Evolutionary conservation across 2,888 invertebrate species (phyloP), one percentile per base, ranked within the genome.

Genomic region (Platypus cylindrus): DNA sequence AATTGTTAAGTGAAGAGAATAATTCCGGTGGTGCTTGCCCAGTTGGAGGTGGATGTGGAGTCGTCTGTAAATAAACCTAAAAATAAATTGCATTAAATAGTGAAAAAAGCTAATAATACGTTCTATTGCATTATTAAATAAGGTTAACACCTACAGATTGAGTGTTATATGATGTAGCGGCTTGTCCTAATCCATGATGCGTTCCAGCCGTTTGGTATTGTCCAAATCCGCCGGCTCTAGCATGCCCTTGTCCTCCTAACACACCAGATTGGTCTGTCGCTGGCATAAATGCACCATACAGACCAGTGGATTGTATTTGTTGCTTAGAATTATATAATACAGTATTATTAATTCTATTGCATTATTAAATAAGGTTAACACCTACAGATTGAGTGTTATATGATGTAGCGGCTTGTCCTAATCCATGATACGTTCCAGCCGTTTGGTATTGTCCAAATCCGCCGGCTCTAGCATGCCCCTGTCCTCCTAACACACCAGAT

Each of bases 271-370:
- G 58, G 47, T 74, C 75, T 38, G 76, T 59, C 52, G 78, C 78
- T 11, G 40, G 43, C 13, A 43, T 7, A 69, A 89, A 89, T 47
- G 87, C 75, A 49, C 83, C 84, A 59, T 87, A 90, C 24, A 86
- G 67, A 32, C 83, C 56, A 72, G 55, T 81, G 8, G 50, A 77
- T 54, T 78, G 83, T 49, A 80, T 61, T 46, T 69, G 72, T 54
- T 77, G 76, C 27, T 83, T 77, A 17, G 84, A 80, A 58, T 85
- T 84, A 54, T 80, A 85, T 34, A 86, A 79, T 32, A 86, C 81
- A 9, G 83, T 80, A n/a, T n/a, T n/a, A n/a, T n/a, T n/a, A n/a
- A n/a, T n/a, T n/a, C n/a, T n/a, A n/a, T n/a, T n/a, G n/a, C n/a
- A n/a, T n/a, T n/a, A n/a, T n/a, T n/a, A n/a, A n/a, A n/a, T n/a